Conservation (phyloP, 2,888 invertebrate species). For the Stenodema calcarata region DNA sequence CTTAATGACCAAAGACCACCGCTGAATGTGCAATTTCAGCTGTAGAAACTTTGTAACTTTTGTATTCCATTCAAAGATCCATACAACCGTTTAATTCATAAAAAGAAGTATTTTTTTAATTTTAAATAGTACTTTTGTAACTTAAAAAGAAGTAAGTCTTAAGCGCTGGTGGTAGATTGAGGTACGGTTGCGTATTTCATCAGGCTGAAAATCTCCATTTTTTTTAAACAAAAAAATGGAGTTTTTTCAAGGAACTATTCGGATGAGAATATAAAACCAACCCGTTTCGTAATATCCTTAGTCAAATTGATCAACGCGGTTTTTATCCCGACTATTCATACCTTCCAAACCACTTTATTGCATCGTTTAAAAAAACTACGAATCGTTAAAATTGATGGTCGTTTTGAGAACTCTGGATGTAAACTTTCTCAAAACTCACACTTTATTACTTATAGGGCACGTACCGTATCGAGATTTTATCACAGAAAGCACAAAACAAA, state of each 20-base stretch:
- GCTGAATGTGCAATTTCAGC: background rate
- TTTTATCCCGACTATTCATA: background rate
- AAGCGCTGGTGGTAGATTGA: conserved; percentile 26
- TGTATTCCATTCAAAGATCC: background rate
- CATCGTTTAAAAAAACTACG: background rate
- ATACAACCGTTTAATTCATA: background rate
- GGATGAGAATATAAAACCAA: background rate
- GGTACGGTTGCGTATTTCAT: conserved; percentile 27
- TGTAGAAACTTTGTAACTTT: background rate
- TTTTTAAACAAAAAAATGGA: background rate
- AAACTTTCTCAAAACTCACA: background rate
- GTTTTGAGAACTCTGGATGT: background rate
- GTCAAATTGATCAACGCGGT: too few species aligned
- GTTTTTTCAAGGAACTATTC: background rate
- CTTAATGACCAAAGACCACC: background rate
- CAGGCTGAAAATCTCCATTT: background rate
- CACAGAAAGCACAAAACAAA: conserved; percentile 3
- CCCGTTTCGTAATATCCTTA: background rate
- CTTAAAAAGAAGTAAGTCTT: conserved; percentile 15
- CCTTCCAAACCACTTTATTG: background rate
- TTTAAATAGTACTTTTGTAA: conserved; percentile 7
- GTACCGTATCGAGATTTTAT: background rate
- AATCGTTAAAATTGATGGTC: background rate
- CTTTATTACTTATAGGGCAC: background rate
- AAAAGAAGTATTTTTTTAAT: conserved; percentile 3